phyloP scores from a whole-genome alignment of 2,888 invertebrate species.

The Oxycera nigricornis region DNA sequence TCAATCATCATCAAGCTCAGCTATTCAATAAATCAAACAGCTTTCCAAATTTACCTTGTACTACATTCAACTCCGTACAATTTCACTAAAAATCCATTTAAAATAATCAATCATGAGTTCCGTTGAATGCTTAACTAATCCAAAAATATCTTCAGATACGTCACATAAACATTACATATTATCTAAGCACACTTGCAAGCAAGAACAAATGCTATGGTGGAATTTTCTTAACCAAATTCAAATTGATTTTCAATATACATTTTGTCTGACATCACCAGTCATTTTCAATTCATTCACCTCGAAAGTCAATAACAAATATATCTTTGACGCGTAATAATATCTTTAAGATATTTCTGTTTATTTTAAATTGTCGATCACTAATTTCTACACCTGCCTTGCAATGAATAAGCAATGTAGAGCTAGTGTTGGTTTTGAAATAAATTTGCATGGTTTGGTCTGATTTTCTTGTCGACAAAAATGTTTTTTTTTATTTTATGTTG shows the following conservation, averaged over 20 bases:
- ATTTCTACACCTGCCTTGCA: conserved; percentile 19
- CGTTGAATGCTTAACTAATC: too few relatives aligned
- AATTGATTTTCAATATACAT: not conserved
- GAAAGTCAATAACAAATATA: conserved; percentile 22
- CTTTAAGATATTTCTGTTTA: conserved; percentile 16
- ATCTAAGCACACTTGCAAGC: not conserved
- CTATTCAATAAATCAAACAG: not conserved
- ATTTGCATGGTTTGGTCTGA: not conserved
- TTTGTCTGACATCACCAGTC: conserved; percentile 12
- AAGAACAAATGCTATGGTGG: too few relatives aligned
- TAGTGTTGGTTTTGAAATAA: not conserved
- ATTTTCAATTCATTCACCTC: conserved; percentile 25
- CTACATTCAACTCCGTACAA: not conserved
- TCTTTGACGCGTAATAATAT: conserved; percentile 7
- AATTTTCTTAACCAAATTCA: too few relatives aligned
- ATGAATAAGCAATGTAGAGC: not conserved
- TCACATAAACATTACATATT: not conserved
- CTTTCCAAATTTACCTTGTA: not conserved
- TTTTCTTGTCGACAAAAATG: too few relatives aligned
- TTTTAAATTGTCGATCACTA: conserved; percentile 4
- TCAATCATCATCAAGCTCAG: not conserved
- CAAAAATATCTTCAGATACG: not conserved
- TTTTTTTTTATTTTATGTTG: too few relatives aligned
- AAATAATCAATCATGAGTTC: too few relatives aligned
- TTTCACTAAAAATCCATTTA: too few relatives aligned